Evolutionary conservation across 1,140 invertebrate species (phyloP), one percentile per base, ranked within the genome.

Genomic region (Penaeus japonicus): DNA sequence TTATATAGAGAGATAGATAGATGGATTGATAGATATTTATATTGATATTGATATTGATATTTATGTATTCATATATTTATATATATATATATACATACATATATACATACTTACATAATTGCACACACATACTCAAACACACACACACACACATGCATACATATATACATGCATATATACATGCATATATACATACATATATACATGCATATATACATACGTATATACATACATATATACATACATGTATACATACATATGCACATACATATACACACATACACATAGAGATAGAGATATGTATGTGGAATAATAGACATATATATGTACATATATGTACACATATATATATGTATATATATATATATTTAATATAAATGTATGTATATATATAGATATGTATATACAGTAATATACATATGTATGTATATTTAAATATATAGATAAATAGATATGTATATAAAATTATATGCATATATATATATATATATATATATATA

Each of bases 71-170:
- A 75, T 75, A 75, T 75, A 75, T 75, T 22, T 75, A 75, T 75
- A 75, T 75, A 75, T 75, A 75, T 75, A 75, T 75, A 75, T 75
- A 75, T 75, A 75, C 30, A 75, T 75, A 75, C 30, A 75, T 75
- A 75, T 75, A 75, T 75, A 75, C 30, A 75, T 75, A 75, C 30
- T 22, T 75, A 75, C 30, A 75, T 75, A 75, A 22, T 22, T 75
- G 30, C 30, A 75, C 30, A 75, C 30, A 75, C 30, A 75, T 75
- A 75, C 30, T 22, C 30, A 75, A 22, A 75, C 30, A 75, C 30
- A 75, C 30, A 75, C 30, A 75, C 30, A 75, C 30, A 75, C 30
- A 75, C 30, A 75, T 75, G 30, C 30, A 75, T 75, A 75, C 30
- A 75, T 75, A 75, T 75, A 75, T 75, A 75, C 30, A 75, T 75